These are phyloP conservation scores for Odontocerum albicorne DNA, from an alignment of 2,888 invertebrate species.

Conservation along the genomic window DNA sequence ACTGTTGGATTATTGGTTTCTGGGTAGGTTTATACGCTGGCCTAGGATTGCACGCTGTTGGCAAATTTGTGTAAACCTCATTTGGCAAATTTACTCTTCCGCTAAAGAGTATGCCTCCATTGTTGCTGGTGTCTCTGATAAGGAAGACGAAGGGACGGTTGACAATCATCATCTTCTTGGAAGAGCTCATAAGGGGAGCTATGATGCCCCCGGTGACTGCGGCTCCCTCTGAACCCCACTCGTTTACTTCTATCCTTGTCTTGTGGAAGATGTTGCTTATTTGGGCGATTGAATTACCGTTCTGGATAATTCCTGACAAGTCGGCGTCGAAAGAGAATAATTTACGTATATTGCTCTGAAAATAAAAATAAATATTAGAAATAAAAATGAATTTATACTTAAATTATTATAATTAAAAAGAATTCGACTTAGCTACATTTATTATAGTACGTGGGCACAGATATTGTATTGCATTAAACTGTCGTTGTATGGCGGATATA, in stretches of 20 bases:
- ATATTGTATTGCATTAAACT: no score
- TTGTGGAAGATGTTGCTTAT: conserved; percentile 63
- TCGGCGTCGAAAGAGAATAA: conserved; percentile 61
- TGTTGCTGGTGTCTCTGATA: conserved; percentile 58
- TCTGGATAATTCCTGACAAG: conserved; percentile 57
- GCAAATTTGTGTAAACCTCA: not conserved
- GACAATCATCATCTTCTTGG: conserved; percentile 53
- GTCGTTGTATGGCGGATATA: no score
- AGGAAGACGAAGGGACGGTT: conserved; percentile 69
- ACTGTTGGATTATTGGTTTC: no score
- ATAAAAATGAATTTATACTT: not conserved
- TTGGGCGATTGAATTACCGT: conserved; percentile 42
- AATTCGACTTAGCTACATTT: conserved; percentile 39
- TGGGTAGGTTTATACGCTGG: no score
- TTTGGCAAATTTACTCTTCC: conserved; percentile 60
- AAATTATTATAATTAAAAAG: not conserved
- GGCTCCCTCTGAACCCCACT: conserved; percentile 66
- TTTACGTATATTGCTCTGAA: conserved; percentile 60
- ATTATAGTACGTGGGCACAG: not conserved
- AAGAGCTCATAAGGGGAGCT: conserved; percentile 61
- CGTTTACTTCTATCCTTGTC: conserved; percentile 65
- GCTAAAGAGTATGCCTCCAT: conserved; percentile 64
- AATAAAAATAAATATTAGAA: conserved; percentile 35
- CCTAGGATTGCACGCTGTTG: not conserved
- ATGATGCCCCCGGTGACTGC: conserved; percentile 62